Base-by-base conservation (phyloP, 1,140 invertebrate species). In the Drosophila prosaltans region DNA sequence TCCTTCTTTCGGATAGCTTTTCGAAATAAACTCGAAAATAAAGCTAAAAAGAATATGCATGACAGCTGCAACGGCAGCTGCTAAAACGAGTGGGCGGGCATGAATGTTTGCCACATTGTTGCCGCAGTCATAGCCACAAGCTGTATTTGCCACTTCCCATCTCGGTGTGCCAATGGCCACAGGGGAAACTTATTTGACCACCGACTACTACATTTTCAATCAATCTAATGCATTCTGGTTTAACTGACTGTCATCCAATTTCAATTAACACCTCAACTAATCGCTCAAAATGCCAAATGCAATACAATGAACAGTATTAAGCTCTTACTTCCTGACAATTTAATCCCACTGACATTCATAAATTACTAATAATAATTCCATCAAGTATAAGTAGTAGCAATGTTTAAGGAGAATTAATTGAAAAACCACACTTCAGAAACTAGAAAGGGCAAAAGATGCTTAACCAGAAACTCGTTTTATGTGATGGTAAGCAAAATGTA, bases 21-120 rank as follows among this genome's bases (percentile, higher is more conserved):
- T 59, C 55, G 30, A 58, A 58, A 58, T 58, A 21, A 58, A 58
- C 55, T 59, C 32, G 48, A 62, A 36, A 36, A 57, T 61, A 69
- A 43, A 39, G 41, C 39, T 36, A 21, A 21, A 57, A 43, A 77
- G 48, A 48, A 48, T 76, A 72, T 65, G 60, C 74, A 65, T 72
- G 71, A 78, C 82, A 82, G 73, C 74, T 70, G 82, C 79, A 82
- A 68, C 71, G 63, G 78, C 79, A 78, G 54, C 66, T 48, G 69
- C 4, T 60, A 3, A 3, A 26, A 5, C 54, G 55, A 28, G 55
- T 66, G 63, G 55, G 36, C 36, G 43, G 45, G n/a, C 21, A 30
- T 32, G 8, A 57, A 48, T 62, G 48, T 62, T 55, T 70, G 45
- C 28, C 21, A 65, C 28, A 70, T 24, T 58, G 61, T 65, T 67